phyloP scores from a whole-genome alignment of 2,888 invertebrate species.

The Dynastes maya region DNA sequence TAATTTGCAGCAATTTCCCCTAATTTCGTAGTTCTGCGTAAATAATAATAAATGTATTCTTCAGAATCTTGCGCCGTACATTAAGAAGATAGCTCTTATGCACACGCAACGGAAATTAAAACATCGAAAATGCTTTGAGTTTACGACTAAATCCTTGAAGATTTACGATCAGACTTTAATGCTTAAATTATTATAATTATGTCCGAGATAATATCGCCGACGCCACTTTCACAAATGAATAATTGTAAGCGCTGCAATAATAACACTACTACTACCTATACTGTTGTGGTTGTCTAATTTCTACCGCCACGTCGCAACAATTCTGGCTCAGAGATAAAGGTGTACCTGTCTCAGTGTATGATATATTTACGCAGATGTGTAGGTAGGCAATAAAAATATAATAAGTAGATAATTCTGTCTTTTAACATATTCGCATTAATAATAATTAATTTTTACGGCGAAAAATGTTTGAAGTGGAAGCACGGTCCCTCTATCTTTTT shows the following conservation, averaged over 20 bases:
- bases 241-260: neutral
- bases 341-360: no score
- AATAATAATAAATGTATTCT: neutral
- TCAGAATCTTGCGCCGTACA: neutral
- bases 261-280: conserved; percentile 8
- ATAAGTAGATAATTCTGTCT: no score
- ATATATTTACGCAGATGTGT: no score
- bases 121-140: conserved; percentile 3
- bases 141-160: conserved; percentile 12
- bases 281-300: neutral
- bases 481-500: no score
- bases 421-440: no score
- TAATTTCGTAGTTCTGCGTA: neutral
- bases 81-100: neutral
- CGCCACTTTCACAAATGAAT: conserved; percentile 10
- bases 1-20: neutral
- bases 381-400: no score
- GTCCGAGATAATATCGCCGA: conserved; percentile 30
- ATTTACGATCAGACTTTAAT: conserved; percentile 21
- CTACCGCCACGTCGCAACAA: neutral
- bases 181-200: conserved; percentile 26
- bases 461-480: no score
- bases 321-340: neutral
- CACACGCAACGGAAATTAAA: conserved; percentile 9
- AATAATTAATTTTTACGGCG: no score